These are phyloP conservation scores for Clangula hyemalis DNA, from an alignment of 2,797 vertebrate genomes.

Conservation along the genomic window DNA sequence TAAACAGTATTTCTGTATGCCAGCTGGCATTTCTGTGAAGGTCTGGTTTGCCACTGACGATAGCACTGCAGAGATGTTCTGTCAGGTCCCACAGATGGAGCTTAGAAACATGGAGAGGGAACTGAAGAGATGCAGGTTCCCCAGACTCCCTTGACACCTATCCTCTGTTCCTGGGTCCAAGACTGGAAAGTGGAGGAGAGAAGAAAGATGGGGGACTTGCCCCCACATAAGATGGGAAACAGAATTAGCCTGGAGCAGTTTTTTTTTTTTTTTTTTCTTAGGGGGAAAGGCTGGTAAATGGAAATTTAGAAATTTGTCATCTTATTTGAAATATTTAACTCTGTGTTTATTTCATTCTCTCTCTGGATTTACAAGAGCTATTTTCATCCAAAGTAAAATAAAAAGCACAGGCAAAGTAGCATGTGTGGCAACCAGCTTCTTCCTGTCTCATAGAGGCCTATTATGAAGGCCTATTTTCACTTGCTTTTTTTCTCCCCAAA, in stretches of 20 bases:
- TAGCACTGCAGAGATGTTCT: conserved; percentile 3
- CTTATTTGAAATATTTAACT: conserved; percentile 24
- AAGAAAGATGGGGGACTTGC: not conserved
- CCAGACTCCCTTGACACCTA: not conserved
- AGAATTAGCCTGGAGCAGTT: not conserved
- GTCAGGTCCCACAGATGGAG: not conserved
- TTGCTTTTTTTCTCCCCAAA: conserved; percentile 20
- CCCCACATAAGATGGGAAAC: not conserved
- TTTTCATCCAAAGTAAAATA: conserved; percentile 21
- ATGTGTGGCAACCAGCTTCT: not conserved
- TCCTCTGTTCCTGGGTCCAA: not conserved
- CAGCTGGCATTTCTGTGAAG: conserved; percentile 1
- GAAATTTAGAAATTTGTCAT: not conserved
- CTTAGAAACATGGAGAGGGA: not conserved
- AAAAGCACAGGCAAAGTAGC: not conserved
- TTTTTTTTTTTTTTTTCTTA: conserved; percentile 26
- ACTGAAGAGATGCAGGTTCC: not conserved
- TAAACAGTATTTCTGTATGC: not conserved
- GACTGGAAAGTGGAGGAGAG: not conserved
- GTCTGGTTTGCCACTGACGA: not conserved
- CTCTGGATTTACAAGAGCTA: conserved; percentile 13
- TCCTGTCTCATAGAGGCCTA: not conserved
- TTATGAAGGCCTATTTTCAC: conserved; percentile 17
- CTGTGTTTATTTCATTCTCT: not conserved
- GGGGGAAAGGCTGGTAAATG: not conserved